phyloP scores from a whole-genome alignment of 2,797 vertebrate genomes.

The Gastrophryne carolinensis region DNA sequence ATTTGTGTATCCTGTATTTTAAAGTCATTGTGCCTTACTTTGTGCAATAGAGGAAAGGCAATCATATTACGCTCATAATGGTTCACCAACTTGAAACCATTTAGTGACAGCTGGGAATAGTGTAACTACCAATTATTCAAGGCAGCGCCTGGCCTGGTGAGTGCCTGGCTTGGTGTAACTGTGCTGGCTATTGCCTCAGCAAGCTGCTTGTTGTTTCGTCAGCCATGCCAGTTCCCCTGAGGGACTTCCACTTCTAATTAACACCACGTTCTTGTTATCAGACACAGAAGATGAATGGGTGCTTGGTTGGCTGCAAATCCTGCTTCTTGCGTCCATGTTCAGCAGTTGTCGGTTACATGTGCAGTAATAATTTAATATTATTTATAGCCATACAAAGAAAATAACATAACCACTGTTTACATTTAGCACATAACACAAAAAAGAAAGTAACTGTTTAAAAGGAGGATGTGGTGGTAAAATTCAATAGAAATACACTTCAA shows the following conservation, averaged over 20 bases:
- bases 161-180: conserved; percentile 27
- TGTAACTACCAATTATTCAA: too few relatives aligned
- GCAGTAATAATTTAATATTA: neutral
- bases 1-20: too few relatives aligned
- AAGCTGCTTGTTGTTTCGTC: conserved; percentile 36
- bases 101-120: too few relatives aligned
- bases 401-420: neutral
- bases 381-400: neutral
- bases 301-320: conserved; percentile 1
- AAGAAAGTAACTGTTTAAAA: too few relatives aligned
- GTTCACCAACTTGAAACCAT: too few relatives aligned
- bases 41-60: too few relatives aligned
- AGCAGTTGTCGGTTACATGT: neutral
- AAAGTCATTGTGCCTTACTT: too few relatives aligned
- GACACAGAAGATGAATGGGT: neutral
- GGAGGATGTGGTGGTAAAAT: too few relatives aligned
- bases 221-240: conserved; percentile 20
- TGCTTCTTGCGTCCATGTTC: conserved; percentile 6
- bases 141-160: neutral
- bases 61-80: too few relatives aligned
- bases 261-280: neutral
- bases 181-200: conserved; percentile 43
- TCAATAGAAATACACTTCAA: too few relatives aligned
- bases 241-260: conserved; percentile 36
- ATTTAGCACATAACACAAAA: neutral